phyloP scores from a whole-genome alignment of 2,113 vertebrate genomes.

The Lampris megalopsis region DNA sequence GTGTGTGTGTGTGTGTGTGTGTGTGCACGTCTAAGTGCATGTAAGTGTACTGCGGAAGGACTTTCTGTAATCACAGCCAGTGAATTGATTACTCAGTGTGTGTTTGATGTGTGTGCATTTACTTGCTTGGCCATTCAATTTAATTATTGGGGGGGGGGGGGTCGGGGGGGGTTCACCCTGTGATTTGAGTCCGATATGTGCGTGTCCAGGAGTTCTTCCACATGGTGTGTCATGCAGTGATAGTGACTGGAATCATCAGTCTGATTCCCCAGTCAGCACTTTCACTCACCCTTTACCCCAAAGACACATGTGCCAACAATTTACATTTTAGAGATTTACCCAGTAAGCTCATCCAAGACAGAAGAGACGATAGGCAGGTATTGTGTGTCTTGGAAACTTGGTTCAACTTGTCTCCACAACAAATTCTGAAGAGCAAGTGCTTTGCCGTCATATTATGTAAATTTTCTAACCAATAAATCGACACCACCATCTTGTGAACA shows the following conservation, averaged over 20 bases:
- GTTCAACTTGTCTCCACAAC: not conserved
- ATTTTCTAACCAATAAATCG: too few relatives aligned
- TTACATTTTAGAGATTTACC: not conserved
- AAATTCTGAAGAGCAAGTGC: not conserved
- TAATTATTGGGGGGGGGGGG: not conserved
- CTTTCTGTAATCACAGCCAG: too few relatives aligned
- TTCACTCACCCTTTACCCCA: not conserved
- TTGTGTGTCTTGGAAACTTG: not conserved
- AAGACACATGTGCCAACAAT: too few relatives aligned
- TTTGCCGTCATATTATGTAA: not conserved
- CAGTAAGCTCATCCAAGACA: not conserved
- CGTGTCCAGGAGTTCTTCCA: slow-evolving; percentile 12
- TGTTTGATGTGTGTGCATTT: not conserved
- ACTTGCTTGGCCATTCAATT: not conserved
- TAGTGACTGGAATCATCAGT: slow-evolving; percentile 30
- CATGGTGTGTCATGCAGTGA: slow-evolving; percentile 23
- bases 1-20: slow-evolving; percentile 18
- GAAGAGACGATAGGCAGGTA: not conserved
- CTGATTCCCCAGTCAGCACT: slow-evolving; percentile 36
- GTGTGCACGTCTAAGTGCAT: too few relatives aligned
- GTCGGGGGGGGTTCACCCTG: too few relatives aligned
- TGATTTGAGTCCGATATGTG: not conserved
- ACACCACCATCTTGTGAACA: not conserved
- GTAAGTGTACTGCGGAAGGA: too few relatives aligned
- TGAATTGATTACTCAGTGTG: too few relatives aligned